Evolutionary conservation across 2,797 vertebrate species (phyloP).

Genomic region (Bradypodion ventrale): DNA sequence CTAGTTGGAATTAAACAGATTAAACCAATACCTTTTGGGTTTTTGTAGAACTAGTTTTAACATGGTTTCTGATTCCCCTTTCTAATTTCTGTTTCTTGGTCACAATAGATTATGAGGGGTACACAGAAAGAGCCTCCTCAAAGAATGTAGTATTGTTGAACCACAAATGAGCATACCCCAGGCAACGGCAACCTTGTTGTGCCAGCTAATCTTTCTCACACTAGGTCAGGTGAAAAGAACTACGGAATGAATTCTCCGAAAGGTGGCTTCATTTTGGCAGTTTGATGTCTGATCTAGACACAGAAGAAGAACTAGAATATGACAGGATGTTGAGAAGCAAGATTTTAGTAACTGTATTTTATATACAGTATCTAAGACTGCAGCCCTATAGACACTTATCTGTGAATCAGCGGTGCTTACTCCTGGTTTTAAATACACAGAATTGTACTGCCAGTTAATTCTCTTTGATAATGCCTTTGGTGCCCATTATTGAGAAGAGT

Average conservation of each 20-base stretch:
- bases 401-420: not conserved
- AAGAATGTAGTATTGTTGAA: too few species aligned
- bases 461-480: not conserved
- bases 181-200: too few species aligned
- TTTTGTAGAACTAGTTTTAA: not conserved
- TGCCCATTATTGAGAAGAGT: not conserved
- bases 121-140: too few species aligned
- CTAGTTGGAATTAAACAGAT: not conserved
- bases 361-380: not conserved
- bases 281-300: too few species aligned
- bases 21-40: not conserved
- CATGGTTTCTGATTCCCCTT: not conserved
- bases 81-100: not conserved
- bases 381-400: not conserved
- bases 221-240: too few species aligned
- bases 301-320: too few species aligned
- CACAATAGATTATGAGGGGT: not conserved
- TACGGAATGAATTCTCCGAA: too few species aligned
- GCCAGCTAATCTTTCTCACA: too few species aligned
- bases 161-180: too few species aligned
- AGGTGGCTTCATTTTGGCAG: too few species aligned
- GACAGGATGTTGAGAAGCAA: not conserved
- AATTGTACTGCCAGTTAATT: not conserved
- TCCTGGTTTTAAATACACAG: too few species aligned
- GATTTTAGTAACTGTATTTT: not conserved